Evolutionary conservation across 1,140 invertebrate genomes (phyloP).

Genomic region (Eupeodes corollae): DNA sequence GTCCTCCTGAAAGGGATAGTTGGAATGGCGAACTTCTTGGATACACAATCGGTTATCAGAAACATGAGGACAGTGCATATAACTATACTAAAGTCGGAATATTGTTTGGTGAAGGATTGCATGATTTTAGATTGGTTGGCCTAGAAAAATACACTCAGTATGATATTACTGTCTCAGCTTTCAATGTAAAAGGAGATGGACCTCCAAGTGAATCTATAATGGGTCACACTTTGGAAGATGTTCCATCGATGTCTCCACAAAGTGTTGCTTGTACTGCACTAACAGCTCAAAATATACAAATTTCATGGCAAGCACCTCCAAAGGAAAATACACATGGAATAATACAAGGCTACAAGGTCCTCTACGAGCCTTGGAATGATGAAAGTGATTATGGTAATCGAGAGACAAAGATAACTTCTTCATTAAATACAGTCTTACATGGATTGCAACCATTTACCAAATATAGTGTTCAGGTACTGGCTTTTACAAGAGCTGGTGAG

Average conservation of each 20-base stretch:
- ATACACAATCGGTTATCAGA: constrained; percentile 55
- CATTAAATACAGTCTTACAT: constrained; percentile 45
- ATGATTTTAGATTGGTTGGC: constrained; percentile 49
- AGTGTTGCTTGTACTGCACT: constrained; percentile 52
- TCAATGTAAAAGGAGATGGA: constrained; percentile 67
- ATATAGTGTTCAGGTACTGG: constrained; percentile 70
- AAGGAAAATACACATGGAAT: constrained; percentile 56
- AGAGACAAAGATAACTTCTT: constrained; percentile 48
- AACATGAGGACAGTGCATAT: constrained; percentile 39
- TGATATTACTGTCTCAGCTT: constrained; percentile 63
- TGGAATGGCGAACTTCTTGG: constrained; percentile 74
- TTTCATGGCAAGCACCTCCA: constrained; percentile 65
- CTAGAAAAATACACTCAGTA: constrained; percentile 71
- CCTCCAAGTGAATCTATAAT: constrained; percentile 54
- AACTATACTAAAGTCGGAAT: constrained; percentile 42
- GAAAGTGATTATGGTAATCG: constrained; percentile 45
- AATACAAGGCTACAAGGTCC: constrained; percentile 68
- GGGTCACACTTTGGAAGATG: constrained; percentile 68
- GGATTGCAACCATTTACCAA: constrained; percentile 56
- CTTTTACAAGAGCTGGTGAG: constrained; percentile 65
- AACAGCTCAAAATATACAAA: constrained; percentile 58
- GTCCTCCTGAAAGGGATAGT: constrained; percentile 57
- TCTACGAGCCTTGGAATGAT: constrained; percentile 54
- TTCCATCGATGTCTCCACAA: constrained; percentile 55
- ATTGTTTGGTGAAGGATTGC: constrained; percentile 39